Percentiles rank a stretch among this genome's conserved stretches.
Evolutionary conservation across 2,888 invertebrate genomes (phyloP).

Genomic region (Stratiomys singularior): DNA sequence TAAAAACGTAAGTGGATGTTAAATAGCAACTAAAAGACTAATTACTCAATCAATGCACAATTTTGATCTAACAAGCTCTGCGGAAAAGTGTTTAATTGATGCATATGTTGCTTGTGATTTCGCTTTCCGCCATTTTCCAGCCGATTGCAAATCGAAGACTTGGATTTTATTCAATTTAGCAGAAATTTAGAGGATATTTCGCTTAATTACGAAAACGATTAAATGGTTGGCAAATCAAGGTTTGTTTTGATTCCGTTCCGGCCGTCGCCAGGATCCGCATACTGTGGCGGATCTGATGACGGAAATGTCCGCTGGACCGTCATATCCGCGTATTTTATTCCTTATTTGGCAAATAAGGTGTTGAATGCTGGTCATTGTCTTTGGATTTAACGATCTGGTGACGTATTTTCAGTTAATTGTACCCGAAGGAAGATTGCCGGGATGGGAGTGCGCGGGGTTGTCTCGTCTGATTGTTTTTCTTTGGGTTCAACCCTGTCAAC

Average conservation of each 20-base stretch:
- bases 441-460: background rate
- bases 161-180: background rate
- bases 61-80: background rate
- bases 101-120: background rate
- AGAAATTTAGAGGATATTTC: too few species aligned
- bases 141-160: background rate
- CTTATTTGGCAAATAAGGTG: constrained; percentile 35
- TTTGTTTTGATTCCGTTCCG: too few species aligned
- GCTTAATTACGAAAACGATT: too few species aligned
- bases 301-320: background rate
- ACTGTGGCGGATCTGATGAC: background rate
- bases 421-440: background rate
- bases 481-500: constrained; percentile 25
- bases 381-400: background rate
- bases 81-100: constrained; percentile 2
- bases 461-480: constrained; percentile 13
- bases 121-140: constrained; percentile 41
- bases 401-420: background rate
- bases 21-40: background rate
- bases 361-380: constrained; percentile 17
- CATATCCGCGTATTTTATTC: constrained; percentile 32
- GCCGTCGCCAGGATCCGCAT: too few species aligned
- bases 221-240: too few species aligned
- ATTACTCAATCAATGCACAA: background rate
- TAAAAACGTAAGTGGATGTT: constrained; percentile 34